Conservation (phyloP, 2,888 invertebrate genomes). For the Dynastes grantii region DNA sequence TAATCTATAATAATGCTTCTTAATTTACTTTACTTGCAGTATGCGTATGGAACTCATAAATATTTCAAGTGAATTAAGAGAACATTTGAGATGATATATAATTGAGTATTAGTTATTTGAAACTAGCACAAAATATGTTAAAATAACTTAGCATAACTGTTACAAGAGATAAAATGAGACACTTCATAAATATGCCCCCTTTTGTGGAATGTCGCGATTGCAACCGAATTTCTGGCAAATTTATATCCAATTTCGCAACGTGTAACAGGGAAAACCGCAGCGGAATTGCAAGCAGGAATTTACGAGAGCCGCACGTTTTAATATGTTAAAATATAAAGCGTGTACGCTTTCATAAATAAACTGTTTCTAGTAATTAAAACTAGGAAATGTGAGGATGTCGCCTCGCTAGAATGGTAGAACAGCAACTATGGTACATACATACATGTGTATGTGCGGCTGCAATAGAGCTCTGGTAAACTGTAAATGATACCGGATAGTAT, state of each 20-base stretch:
- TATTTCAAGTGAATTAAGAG: too few relatives aligned
- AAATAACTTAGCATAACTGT: too few relatives aligned
- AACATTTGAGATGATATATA: too few relatives aligned
- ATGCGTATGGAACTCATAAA: too few relatives aligned
- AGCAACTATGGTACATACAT: not conserved
- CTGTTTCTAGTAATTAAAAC: conserved; percentile 65
- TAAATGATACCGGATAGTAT: conserved; percentile 46
- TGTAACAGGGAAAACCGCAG: conserved; percentile 64
- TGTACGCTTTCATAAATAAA: conserved; percentile 63
- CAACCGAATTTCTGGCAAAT: conserved; percentile 56
- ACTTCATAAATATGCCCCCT: conserved; percentile 2
- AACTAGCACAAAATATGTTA: too few relatives aligned
- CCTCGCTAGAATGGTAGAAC: not conserved
- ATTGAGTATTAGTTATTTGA: too few relatives aligned
- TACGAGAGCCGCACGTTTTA: conserved; percentile 65
- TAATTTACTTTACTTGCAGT: too few relatives aligned
- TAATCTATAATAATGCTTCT: too few relatives aligned
- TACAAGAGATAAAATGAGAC: not conserved
- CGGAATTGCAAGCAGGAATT: conserved; percentile 63
- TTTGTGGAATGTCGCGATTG: conserved; percentile 8
- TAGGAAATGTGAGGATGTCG: conserved; percentile 52
- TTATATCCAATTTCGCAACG: conserved; percentile 54
- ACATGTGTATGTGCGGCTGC: not conserved
- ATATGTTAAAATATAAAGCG: conserved; percentile 63
- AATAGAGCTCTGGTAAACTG: conserved; percentile 40